Evolutionary conservation across 2,797 vertebrate genomes (phyloP).

Genomic region (Arctocebus calabarensis): DNA sequence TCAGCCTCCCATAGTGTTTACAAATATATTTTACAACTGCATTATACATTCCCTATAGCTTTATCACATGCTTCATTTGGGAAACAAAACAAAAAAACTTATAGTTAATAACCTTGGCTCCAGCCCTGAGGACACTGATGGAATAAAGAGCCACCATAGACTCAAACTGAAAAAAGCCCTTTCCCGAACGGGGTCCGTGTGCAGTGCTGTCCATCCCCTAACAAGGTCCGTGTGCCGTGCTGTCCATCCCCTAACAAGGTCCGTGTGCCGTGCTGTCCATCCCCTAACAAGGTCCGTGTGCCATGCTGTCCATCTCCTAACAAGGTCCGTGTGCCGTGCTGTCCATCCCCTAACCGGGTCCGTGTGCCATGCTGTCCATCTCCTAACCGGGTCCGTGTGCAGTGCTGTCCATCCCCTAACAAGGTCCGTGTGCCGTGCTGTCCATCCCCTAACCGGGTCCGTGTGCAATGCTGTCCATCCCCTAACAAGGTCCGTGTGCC

Average conservation of each 20-base stretch:
- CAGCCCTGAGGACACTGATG: neutral
- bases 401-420: neutral
- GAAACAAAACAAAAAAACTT: conserved; percentile 35
- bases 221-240: neutral
- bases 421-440: too few species aligned
- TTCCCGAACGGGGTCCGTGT: neutral
- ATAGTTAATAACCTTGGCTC: neutral
- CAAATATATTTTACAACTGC: conserved; percentile 42
- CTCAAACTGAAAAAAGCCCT: neutral
- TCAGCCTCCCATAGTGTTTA: neutral
- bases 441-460: neutral
- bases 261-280: neutral
- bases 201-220: neutral
- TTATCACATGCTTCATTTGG: conserved; percentile 1
- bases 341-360: neutral
- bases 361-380: neutral
- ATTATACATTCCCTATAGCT: neutral
- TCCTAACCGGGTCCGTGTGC: neutral
- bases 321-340: too few species aligned
- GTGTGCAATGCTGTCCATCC: neutral
- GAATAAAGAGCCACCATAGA: neutral
- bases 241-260: too few species aligned
- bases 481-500: too few species aligned
- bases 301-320: neutral
- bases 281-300: neutral